Percentiles rank a stretch among this genome's conserved stretches.
These are phyloP conservation scores for Genyomyrus donnyi DNA, from an alignment of 2,113 vertebrate genomes.

Conservation along the genomic window DNA sequence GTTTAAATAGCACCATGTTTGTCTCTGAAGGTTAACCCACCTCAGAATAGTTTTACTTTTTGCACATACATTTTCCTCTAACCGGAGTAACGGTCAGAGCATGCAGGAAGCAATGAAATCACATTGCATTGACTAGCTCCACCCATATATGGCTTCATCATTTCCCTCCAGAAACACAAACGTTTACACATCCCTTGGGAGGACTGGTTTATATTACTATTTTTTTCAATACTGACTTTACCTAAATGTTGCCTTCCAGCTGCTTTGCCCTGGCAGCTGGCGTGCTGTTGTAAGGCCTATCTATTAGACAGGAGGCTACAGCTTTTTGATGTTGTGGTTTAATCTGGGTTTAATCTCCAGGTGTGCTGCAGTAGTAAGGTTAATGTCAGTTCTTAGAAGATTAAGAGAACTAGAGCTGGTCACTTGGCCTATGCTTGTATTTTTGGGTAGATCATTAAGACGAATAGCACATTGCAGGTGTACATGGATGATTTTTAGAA, in stretches of 20 bases:
- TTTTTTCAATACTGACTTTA: slow-evolving; percentile 24
- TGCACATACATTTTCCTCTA: not conserved
- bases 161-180: slow-evolving; percentile 5
- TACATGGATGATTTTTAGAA: not conserved
- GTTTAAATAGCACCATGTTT: not conserved
- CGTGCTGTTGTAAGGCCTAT: slow-evolving; percentile 50
- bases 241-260: slow-evolving; percentile 17
- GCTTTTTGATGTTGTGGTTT: slow-evolving; percentile 54
- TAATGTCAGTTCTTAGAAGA: slow-evolving; percentile 14
- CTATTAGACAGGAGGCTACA: slow-evolving; percentile 44
- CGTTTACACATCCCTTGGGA: slow-evolving; percentile 13
- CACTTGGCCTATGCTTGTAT: not conserved
- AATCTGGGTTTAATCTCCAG: slow-evolving; percentile 53
- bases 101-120: not conserved
- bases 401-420: not conserved
- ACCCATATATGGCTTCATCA: not conserved
- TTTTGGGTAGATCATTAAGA: not conserved
- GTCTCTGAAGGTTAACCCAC: not conserved
- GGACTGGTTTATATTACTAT: slow-evolving; percentile 15
- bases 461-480: not conserved
- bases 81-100: not conserved
- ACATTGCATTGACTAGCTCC: not conserved
- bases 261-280: slow-evolving; percentile 30
- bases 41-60: not conserved
- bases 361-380: slow-evolving; percentile 29